Evolutionary conservation across 2,113 vertebrate species (phyloP), one percentile per base, ranked within the genome.

Genomic region (Rafetus swinhoei): DNA sequence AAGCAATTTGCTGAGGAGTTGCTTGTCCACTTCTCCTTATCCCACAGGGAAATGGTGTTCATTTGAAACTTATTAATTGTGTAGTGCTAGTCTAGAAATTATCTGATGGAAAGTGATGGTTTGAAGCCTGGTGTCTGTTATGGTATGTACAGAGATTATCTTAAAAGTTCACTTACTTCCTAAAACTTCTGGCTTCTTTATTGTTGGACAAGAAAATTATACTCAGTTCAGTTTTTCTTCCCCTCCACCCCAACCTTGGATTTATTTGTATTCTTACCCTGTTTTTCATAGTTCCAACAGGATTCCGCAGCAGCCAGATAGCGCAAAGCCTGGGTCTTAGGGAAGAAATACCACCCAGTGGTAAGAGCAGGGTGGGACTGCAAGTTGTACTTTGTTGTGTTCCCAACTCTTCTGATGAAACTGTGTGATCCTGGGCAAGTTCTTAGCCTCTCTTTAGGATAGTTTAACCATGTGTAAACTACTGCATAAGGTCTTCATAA

Each of bases 251-350:
- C 18, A 13, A 18, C 32, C 4, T 32, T 4, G 62, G 0, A 39
- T 93, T 90, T 83, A 45, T 82, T 93, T 80, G 72, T 84, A 54
- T 92, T 92, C 57, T 32, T 84, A 50, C 4, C n/a, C 22, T 88
- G 7, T 79, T 96, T 96, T 94, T 88, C 86, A 85, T 72, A 82
- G 72, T 27, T 52, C 81, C 45, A 50, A n/a, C 89, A 56, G 0
- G 0, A 76, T 92, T 96, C 89, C 74, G 72, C 35, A 24, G 9
- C 39, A 59, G 57, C 1, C 0, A 79, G 53, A 85, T 19, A 89
- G 82, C 50, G 65, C 59, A 11, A 2, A 87, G 16, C 74, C 74
- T 69, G 60, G n/a, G 79, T 81, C 60, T 1, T 8, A 86, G 45
- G 22, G 39, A 79, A 14, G 60, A 92, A 81, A 6, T 0, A 0